Evolutionary conservation across 2,797 vertebrate genomes (phyloP).

Genomic region (Cynodonichthys magdalenae): DNA sequence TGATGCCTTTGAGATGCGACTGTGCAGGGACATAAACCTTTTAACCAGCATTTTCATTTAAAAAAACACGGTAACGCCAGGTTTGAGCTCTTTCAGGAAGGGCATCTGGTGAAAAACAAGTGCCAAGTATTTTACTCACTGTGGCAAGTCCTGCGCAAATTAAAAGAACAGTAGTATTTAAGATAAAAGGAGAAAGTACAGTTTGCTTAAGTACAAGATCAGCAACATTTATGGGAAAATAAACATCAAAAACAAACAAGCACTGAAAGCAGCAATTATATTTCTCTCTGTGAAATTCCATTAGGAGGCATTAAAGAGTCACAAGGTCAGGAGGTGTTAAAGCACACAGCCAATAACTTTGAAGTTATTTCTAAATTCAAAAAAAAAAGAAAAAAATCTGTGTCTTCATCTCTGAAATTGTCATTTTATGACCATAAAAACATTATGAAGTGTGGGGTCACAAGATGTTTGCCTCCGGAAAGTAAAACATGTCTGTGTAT

Average conservation of each 20-base stretch:
- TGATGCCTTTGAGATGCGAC: constrained; percentile 31
- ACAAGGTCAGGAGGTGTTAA: background rate
- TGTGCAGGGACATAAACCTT: constrained; percentile 26
- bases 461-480: background rate
- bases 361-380: constrained; percentile 12
- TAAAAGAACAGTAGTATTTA: no score
- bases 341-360: background rate
- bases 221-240: constrained; percentile 1
- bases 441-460: background rate
- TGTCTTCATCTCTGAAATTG: constrained; percentile 1
- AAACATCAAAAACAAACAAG: background rate
- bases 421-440: background rate
- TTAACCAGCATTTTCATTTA: no score
- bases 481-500: background rate
- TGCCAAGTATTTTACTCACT: no score
- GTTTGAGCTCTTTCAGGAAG: no score
- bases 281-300: background rate
- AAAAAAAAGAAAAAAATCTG: background rate
- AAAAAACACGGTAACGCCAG: no score
- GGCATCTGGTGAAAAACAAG: no score
- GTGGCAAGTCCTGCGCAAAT: no score
- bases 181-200: background rate
- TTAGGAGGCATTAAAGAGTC: constrained; percentile 24
- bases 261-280: no score
- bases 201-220: background rate